phyloP scores from a whole-genome alignment of 2,888 invertebrate genomes.

The Heteromyza rotundicornis region DNA sequence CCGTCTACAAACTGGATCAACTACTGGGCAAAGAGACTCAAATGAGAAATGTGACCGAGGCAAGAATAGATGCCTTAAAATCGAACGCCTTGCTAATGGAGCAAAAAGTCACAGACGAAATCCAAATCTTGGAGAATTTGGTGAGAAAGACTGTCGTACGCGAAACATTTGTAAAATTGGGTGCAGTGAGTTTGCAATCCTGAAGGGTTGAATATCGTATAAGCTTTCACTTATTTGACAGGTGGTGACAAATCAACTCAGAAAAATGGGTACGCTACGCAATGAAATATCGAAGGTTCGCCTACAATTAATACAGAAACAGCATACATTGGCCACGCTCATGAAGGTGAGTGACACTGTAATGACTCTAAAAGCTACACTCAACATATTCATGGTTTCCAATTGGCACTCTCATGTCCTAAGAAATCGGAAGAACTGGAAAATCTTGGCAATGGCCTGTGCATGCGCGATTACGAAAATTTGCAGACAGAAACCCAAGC shows the following conservation, averaged over 20 bases:
- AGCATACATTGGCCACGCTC: conserved; percentile 40
- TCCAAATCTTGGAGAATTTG: conserved; percentile 17
- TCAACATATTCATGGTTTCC: no score
- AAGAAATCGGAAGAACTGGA: conserved; percentile 48
- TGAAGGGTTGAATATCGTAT: not conserved
- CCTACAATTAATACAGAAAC: conserved; percentile 41
- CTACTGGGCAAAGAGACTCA: conserved; percentile 16
- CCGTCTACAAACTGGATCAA: conserved; percentile 37
- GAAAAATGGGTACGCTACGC: conserved; percentile 38
- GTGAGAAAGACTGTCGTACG: conserved; percentile 22
- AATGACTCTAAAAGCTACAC: no score
- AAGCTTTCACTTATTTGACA: conserved; percentile 19
- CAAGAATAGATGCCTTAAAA: not conserved
- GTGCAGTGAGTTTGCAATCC: conserved; percentile 25
- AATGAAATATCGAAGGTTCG: conserved; percentile 47
- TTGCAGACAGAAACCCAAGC: conserved; percentile 49
- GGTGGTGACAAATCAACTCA: conserved; percentile 33
- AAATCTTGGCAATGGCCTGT: conserved; percentile 47
- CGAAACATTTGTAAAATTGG: conserved; percentile 25
- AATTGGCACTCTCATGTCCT: not conserved
- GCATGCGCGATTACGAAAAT: conserved; percentile 45
- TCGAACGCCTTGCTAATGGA: not conserved
- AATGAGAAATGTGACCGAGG: not conserved
- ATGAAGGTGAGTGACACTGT: conserved; percentile 36
- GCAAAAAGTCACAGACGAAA: conserved; percentile 8